Evolutionary conservation across 1,140 invertebrate genomes (phyloP).

Genomic region (Philaenus spumarius): DNA sequence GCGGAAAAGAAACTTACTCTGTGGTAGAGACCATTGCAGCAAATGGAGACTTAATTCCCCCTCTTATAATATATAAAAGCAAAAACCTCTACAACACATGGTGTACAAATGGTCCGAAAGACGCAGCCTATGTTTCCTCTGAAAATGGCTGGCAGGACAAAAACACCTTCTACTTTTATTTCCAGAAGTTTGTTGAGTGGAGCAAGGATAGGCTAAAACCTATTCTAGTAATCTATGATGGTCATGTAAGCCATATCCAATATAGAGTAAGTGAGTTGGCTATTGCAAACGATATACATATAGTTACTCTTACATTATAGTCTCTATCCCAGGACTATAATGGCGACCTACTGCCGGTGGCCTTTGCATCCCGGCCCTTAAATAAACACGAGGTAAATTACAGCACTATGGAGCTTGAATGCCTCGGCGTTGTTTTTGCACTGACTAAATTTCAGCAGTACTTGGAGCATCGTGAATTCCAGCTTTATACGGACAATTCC

Average conservation of each 20-base stretch:
- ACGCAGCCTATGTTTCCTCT: slow-evolving; percentile 7
- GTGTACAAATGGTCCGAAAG: slow-evolving; percentile 7
- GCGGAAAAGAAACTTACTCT: slow-evolving; percentile 7
- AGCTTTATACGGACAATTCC: too few relatives aligned
- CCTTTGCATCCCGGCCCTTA: too few relatives aligned
- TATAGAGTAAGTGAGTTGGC: slow-evolving; percentile 6
- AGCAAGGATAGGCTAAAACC: slow-evolving; percentile 10
- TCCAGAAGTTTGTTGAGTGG: slow-evolving; percentile 9
- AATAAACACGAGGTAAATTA: too few relatives aligned
- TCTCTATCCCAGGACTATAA: too few relatives aligned
- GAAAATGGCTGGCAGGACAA: slow-evolving; percentile 10
- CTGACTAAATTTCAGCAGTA: too few relatives aligned
- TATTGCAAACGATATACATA: slow-evolving; percentile 6
- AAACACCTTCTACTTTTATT: slow-evolving; percentile 1
- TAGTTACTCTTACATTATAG: neutral
- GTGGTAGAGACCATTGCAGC: neutral
- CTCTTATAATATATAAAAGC: slow-evolving; percentile 10
- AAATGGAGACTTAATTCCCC: slow-evolving; percentile 7
- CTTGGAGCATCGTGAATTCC: too few relatives aligned
- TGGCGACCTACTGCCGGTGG: too few relatives aligned
- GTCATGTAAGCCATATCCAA: slow-evolving; percentile 8
- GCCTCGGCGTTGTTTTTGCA: too few relatives aligned
- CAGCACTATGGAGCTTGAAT: too few relatives aligned
- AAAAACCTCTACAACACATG: slow-evolving; percentile 5
- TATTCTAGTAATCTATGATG: slow-evolving; percentile 5